Base-by-base conservation (phyloP, 2,113 vertebrate species). In the Melanotaenia duboulayi region DNA sequence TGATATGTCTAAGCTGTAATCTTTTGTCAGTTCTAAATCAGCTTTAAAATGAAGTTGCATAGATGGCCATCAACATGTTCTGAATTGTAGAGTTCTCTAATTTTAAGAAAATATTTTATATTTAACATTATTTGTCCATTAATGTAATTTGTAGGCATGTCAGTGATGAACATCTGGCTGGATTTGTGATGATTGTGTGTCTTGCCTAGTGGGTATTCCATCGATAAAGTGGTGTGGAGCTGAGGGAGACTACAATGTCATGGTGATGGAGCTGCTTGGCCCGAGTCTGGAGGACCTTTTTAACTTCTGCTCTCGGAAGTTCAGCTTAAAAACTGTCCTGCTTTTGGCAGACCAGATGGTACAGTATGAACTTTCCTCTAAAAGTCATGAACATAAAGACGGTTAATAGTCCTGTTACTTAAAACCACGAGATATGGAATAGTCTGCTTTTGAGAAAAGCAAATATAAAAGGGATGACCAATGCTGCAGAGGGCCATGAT, bases 151-250 rank as follows among this genome's bases (percentile, higher is more conserved):
- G 40, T 4, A 40, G 39, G 39, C 11, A 5, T 42, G 12, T 16
- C 40, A 42, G 14, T 42, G 13, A 42, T 14, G 4, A 42, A 14
- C 3, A 16, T 42, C 4, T 14, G 40, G 13, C 40, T 8, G 16
- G 24, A 32, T 16, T 28, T 13, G 54, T 65, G 32, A n/a, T 85
- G 39, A 66, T 37, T 42, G 2, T 54, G 22, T 78, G 1, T 69
- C 7, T 50, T 0, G 60, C 48, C 39, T 81, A 99, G 97, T 99
- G 93, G 97, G 97, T 11, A 99, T 99, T 74, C 97, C 97, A 0
- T 97, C 97, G 40, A 98, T 99, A 94, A 98, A 99, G 83, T 99
- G 97, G 97, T 99, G 97, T 10, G 97, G 97, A 11, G 97, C 97
- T 0, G 97, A 99, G 88, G 97, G 97, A 1, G 97, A 99, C 92